Evolutionary conservation across 2,113 vertebrate species (phyloP), one percentile per base, ranked within the genome.

Genomic region (Eulemur rufifrons): DNA sequence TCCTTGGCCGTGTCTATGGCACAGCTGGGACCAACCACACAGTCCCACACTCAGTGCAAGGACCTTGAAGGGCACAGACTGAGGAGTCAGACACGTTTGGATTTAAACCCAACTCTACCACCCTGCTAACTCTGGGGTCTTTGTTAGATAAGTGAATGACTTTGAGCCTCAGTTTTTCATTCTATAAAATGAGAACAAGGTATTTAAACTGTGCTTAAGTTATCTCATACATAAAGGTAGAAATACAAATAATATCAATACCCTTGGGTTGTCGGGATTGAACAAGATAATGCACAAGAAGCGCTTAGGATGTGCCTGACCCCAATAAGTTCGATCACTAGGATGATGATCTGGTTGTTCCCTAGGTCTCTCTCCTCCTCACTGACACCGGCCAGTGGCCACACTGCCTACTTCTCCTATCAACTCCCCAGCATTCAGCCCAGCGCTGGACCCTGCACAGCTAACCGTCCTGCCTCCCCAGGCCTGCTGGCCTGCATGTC

Each of bases 321-420:
- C 73, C 37, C 25, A 8, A 0, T 6, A 29, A 3, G 32, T 37
- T 54, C 29, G 27, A 13, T 61, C 5, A 20, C 47, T 17, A 39
- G 50, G 21, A 4, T 9, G 82, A 10, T 23, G 27, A 50, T 20
- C n/a, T 6, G 18, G 2, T 15, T 20, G 8, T 3, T 56, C 12
- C 23, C 64, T 23, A 34, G 12, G 13, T 56, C 34, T 87, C 63
- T 23, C 61, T 45, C 45, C 7, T 52, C 32, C 29, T 80, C 45
- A 10, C 6, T 5, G 3, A 7, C 12, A 15, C 8, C 64, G 42
- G 37, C 39, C 29, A 6, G 1, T 3, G n/a, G 18, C 6, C 1
- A 1, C 1, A 29, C 47, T 50, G 4, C 15, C 10, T 18, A 1
- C 20, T 78, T 61, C 25, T 63, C 76, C 76, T 23, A 20, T 39